Conservation (phyloP, 2,888 invertebrate species). For the Rhagonycha lutea region DNA sequence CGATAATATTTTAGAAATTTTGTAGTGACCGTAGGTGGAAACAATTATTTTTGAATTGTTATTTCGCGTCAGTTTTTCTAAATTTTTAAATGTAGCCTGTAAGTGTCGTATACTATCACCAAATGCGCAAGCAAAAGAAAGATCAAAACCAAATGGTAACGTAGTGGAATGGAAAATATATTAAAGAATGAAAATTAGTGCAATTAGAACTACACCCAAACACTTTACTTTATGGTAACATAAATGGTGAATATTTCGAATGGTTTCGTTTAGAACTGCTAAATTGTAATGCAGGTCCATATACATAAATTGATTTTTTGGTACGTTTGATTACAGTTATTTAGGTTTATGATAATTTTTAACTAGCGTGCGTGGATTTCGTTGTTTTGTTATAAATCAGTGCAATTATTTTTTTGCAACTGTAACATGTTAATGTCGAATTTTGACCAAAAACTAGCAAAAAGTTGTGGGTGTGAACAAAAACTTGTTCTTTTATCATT, state of each 20-base stretch:
- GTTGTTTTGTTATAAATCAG: slow-evolving; percentile 12
- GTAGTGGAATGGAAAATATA: not conserved
- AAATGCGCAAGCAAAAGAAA: slow-evolving; percentile 21
- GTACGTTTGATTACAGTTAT: not conserved
- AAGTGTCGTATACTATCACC: not conserved
- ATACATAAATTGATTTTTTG: not conserved
- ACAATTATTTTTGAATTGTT: not conserved
- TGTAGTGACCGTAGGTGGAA: not conserved
- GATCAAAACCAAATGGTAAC: slow-evolving; percentile 7
- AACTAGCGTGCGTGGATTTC: slow-evolving; percentile 23
- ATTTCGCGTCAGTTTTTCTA: not conserved
- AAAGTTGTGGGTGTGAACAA: not conserved
- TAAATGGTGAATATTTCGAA: not conserved
- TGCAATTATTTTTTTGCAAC: slow-evolving; percentile 7
- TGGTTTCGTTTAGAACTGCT: not conserved
- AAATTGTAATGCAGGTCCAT: not conserved
- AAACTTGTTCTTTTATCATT: not conserved
- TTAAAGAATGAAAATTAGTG: slow-evolving; percentile 7
- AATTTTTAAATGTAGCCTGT: slow-evolving; percentile 29
- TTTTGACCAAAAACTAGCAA: not conserved
- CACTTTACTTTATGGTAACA: not conserved
- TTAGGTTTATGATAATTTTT: not conserved
- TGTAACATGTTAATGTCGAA: slow-evolving; percentile 19
- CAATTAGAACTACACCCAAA: slow-evolving; percentile 6
- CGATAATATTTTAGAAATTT: not conserved